These are phyloP conservation scores for Pseudorhombus dupliciocellatus DNA, from an alignment of 2,113 vertebrate genomes.

Conservation along the genomic window DNA sequence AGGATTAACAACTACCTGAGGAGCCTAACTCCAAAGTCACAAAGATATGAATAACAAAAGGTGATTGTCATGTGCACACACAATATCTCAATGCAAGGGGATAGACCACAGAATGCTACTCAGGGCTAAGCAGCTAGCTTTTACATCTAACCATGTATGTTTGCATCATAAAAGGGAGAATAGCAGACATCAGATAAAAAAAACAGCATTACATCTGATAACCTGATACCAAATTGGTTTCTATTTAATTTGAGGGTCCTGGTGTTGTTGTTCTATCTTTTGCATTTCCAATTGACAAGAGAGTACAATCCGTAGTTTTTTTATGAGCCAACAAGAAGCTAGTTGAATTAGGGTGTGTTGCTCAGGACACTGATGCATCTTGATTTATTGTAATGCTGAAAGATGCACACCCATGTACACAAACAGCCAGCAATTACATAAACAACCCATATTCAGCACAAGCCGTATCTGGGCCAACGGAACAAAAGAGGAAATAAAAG, in stretches of 20 bases:
- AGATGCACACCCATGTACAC: conserved; percentile 7
- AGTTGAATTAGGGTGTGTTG: conserved; percentile 23
- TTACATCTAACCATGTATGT: neutral
- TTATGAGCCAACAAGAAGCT: conserved; percentile 26
- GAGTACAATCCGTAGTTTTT: conserved; percentile 13
- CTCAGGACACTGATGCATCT: conserved; percentile 24
- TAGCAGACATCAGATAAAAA: neutral
- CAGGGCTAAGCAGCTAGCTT: conserved; percentile 5
- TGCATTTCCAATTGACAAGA: conserved; percentile 35
- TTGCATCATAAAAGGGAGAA: neutral
- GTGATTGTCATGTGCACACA: neutral
- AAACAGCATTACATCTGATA: conserved; percentile 20
- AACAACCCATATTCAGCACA: conserved; percentile 26
- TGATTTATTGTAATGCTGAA: conserved; percentile 30
- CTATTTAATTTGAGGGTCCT: conserved; percentile 28
- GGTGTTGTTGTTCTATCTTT: conserved; percentile 13
- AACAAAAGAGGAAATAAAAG: conserved; percentile 13
- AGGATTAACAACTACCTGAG: conserved; percentile 45
- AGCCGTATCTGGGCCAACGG: conserved; percentile 30
- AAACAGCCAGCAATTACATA: conserved; percentile 41
- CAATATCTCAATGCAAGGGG: neutral
- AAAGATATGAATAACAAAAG: conserved; percentile 31
- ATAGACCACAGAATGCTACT: neutral
- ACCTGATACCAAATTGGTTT: conserved; percentile 35
- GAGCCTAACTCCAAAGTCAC: conserved; percentile 43